A percentile compares a stretch with the other conserved stretches of the same genome.
Conservation (phyloP, 2,888 invertebrate genomes). For the Monochamus alternatus region DNA sequence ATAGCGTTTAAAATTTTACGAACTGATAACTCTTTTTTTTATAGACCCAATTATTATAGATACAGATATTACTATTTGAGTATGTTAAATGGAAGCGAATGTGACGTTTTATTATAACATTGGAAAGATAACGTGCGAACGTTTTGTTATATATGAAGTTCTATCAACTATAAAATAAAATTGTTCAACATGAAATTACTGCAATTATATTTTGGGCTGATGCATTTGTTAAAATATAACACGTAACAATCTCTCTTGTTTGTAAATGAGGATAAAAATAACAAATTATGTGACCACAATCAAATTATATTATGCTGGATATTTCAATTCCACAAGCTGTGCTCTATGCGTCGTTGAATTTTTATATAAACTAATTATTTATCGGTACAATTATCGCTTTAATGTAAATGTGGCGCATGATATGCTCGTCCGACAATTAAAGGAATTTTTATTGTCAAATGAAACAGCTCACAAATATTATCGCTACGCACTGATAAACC, state of each 20-base stretch:
- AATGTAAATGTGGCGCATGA: neutral
- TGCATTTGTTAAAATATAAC: neutral
- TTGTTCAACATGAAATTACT: neutral
- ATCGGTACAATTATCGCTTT: neutral
- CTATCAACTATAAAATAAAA: slow-evolving; percentile 6
- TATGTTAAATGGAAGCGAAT: neutral
- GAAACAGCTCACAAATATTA: neutral
- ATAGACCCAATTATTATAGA: neutral
- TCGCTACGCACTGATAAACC: too few species aligned
- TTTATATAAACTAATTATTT: neutral
- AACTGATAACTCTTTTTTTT: neutral
- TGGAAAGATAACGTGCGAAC: neutral
- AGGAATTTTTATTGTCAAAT: neutral
- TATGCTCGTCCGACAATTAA: neutral
- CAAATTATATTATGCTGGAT: slow-evolving; percentile 1
- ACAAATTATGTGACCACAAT: slow-evolving; percentile 7
- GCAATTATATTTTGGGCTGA: neutral
- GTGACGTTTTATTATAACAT: neutral
- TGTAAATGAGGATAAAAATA: neutral
- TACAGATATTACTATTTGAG: neutral
- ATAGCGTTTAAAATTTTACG: neutral
- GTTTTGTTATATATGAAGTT: neutral
- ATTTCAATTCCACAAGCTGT: neutral
- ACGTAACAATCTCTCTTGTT: slow-evolving; percentile 1
- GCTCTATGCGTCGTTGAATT: neutral